These are phyloP conservation scores for Meloidogyne floridensis DNA, from an alignment of 1,140 invertebrate genomes.

Conservation along the genomic window DNA sequence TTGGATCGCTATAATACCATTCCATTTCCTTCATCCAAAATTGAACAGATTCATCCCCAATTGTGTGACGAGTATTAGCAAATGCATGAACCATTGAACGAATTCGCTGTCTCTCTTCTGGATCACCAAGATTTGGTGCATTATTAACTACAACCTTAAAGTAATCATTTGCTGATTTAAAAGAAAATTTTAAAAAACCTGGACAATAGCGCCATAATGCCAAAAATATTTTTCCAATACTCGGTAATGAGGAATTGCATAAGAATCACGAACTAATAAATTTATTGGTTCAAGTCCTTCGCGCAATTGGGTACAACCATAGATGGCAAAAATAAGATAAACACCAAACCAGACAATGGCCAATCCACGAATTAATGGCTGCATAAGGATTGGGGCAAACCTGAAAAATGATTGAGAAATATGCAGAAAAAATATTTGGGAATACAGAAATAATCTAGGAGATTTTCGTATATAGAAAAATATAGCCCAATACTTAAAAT, in stretches of 20 bases:
- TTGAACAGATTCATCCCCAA: slow-evolving; percentile 78
- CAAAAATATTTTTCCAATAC: slow-evolving; percentile 64
- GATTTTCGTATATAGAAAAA: too few species aligned
- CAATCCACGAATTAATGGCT: slow-evolving; percentile 53
- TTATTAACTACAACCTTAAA: slow-evolving; percentile 81
- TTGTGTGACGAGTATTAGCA: slow-evolving; percentile 80
- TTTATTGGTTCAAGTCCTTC: slow-evolving; percentile 65
- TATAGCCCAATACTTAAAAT: too few species aligned
- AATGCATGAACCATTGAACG: slow-evolving; percentile 78
- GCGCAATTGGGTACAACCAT: slow-evolving; percentile 61
- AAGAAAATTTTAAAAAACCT: slow-evolving; percentile 36
- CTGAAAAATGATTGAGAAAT: slow-evolving; percentile 33
- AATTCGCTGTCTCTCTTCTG: slow-evolving; percentile 76
- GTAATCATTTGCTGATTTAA: slow-evolving; percentile 2
- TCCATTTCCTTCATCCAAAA: slow-evolving; percentile 86
- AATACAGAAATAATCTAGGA: too few species aligned
- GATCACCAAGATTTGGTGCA: slow-evolving; percentile 82
- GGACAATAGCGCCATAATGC: slow-evolving; percentile 64
- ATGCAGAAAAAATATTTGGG: background rate
- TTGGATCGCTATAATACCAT: slow-evolving; percentile 77
- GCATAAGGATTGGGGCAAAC: slow-evolving; percentile 63
- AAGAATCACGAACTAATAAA: slow-evolving; percentile 63
- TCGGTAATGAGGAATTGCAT: slow-evolving; percentile 63
- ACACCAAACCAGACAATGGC: slow-evolving; percentile 58
- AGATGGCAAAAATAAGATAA: slow-evolving; percentile 58